A percentile compares a stretch with the other conserved stretches of the same genome.
phyloP scores from a whole-genome alignment of 2,888 invertebrate genomes.

The Volucella inflata region DNA sequence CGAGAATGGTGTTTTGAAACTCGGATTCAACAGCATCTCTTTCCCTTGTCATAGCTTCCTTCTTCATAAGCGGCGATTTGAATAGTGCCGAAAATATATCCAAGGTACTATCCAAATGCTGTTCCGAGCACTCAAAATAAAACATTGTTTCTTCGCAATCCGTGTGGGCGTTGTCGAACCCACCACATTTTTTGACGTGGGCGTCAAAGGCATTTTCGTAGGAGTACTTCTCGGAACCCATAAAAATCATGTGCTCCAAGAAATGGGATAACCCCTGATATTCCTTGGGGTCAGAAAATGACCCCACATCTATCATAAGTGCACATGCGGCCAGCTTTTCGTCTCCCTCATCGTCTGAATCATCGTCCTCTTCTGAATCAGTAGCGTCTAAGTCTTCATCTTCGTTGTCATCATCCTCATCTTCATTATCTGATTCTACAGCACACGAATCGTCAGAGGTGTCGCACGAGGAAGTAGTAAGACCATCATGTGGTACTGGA shows the following conservation, averaged over 20 bases:
- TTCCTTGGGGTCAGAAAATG: slow-evolving; percentile 91
- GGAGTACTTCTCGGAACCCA: slow-evolving; percentile 95
- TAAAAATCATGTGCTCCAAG: slow-evolving; percentile 95
- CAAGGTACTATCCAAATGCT: slow-evolving; percentile 89
- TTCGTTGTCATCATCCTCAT: slow-evolving; percentile 76
- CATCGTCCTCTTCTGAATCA: slow-evolving; percentile 78
- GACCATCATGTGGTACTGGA: slow-evolving; percentile 81
- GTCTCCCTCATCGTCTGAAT: slow-evolving; percentile 78
- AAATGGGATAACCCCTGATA: slow-evolving; percentile 94
- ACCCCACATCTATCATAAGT: slow-evolving; percentile 90
- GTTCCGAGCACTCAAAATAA: slow-evolving; percentile 94
- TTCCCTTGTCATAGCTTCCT: slow-evolving; percentile 93
- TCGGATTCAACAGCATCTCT: slow-evolving; percentile 95
- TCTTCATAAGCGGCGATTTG: slow-evolving; percentile 92
- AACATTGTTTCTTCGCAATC: slow-evolving; percentile 94
- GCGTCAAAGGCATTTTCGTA: slow-evolving; percentile 93
- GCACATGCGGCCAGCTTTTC: slow-evolving; percentile 89
- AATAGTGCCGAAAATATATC: slow-evolving; percentile 95
- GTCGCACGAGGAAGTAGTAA: slow-evolving; percentile 79
- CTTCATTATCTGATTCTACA: slow-evolving; percentile 74
- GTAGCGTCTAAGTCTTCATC: slow-evolving; percentile 65
- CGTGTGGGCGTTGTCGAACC: slow-evolving; percentile 93
- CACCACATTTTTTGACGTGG: slow-evolving; percentile 92
- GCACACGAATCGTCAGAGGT: slow-evolving; percentile 78
- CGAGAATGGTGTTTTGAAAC: slow-evolving; percentile 91